Evolutionary conservation across 2,888 invertebrate species (phyloP).

Genomic region (Itoplectis maculator): DNA sequence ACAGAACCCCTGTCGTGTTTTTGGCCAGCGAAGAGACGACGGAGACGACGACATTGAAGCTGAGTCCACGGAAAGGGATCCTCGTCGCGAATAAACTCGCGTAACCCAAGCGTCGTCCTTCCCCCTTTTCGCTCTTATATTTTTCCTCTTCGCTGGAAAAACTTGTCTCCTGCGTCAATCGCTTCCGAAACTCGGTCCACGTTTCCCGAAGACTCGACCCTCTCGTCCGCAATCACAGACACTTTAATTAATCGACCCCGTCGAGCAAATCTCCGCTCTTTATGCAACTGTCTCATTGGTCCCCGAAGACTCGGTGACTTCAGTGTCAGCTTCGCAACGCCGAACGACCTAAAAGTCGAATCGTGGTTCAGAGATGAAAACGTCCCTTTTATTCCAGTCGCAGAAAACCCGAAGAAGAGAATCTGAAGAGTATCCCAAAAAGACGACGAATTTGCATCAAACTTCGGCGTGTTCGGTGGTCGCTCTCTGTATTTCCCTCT

Average conservation of each 20-base stretch:
- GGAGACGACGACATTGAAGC: background rate
- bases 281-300: slow-evolving; percentile 9
- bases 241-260: slow-evolving; percentile 49
- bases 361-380: background rate
- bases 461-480: background rate
- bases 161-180: background rate
- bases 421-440: background rate
- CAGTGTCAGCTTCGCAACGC: background rate
- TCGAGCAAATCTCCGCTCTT: slow-evolving; percentile 41
- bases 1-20: background rate
- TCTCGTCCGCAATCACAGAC: slow-evolving; percentile 32
- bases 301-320: background rate
- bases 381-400: background rate
- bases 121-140: slow-evolving; percentile 29
- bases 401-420: background rate
- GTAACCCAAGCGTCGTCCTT: slow-evolving; percentile 33
- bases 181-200: slow-evolving; percentile 1
- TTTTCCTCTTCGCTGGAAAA: slow-evolving; percentile 43
- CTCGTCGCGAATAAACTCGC: slow-evolving; percentile 46
- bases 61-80: slow-evolving; percentile 10
- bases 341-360: background rate
- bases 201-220: background rate
- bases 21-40: background rate
- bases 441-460: slow-evolving; percentile 4
- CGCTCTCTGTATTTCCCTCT: background rate